phyloP scores from a whole-genome alignment of 2,888 invertebrate species.

The Cosmopolites sordidus region DNA sequence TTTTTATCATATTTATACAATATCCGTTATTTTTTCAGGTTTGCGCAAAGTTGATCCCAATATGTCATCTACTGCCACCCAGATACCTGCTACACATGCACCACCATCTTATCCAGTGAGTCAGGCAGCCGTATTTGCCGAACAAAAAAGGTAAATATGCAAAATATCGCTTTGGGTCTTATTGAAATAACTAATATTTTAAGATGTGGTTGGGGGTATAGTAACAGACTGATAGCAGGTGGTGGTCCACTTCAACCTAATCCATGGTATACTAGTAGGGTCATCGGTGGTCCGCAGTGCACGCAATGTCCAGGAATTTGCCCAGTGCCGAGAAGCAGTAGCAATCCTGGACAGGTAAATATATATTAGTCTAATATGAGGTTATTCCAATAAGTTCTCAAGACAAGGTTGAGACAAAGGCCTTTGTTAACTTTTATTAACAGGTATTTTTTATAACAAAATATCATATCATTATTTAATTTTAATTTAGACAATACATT shows the following conservation, averaged over 20 bases:
- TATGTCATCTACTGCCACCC: constrained; percentile 35
- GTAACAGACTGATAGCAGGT: constrained; percentile 41
- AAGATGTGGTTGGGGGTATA: constrained; percentile 50
- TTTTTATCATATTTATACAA: no score
- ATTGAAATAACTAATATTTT: neutral
- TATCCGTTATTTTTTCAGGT: no score
- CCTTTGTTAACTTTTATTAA: no score
- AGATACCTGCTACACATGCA: constrained; percentile 36
- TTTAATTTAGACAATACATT: no score
- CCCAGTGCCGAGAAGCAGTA: constrained; percentile 47
- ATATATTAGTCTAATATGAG: neutral
- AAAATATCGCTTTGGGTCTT: neutral
- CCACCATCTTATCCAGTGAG: constrained; percentile 35
- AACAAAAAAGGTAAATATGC: constrained; percentile 43
- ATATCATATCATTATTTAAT: no score
- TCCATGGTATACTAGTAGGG: constrained; percentile 43
- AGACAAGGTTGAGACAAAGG: no score
- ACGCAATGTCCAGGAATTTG: constrained; percentile 48
- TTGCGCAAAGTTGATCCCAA: constrained; percentile 43
- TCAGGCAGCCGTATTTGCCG: constrained; percentile 52
- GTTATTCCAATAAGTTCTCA: neutral
- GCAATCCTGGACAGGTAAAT: constrained; percentile 40
- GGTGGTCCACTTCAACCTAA: constrained; percentile 38
- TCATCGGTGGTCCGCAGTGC: constrained; percentile 44
- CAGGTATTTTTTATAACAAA: neutral